Percentiles rank a stretch among this genome's conserved stretches.
phyloP scores from a whole-genome alignment of 2,113 vertebrate genomes.

The Rhinogobius similis region DNA sequence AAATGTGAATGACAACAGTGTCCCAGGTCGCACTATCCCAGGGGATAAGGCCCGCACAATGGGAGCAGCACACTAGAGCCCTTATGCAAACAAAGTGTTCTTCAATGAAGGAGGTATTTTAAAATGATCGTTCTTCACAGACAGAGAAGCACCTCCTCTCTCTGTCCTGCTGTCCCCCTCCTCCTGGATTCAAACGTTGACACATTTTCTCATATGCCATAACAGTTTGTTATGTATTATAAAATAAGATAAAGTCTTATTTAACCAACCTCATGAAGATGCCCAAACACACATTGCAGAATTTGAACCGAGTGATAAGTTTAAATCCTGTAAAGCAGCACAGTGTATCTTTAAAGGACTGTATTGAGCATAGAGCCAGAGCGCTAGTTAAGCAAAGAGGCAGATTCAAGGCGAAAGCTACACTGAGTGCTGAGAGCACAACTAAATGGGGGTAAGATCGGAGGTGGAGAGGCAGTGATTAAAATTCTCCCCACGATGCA shows the following conservation, averaged over 20 bases:
- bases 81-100: constrained; percentile 74
- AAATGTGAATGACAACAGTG: constrained; percentile 63
- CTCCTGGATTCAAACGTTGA: constrained; percentile 14
- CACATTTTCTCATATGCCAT: too few relatives aligned
- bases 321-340: not conserved
- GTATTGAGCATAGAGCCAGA: constrained; percentile 17
- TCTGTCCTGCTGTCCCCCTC: constrained; percentile 21
- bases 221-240: not conserved
- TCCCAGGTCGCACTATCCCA: constrained; percentile 51
- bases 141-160: constrained; percentile 54
- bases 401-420: constrained; percentile 33
- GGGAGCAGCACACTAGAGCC: constrained; percentile 60
- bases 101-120: constrained; percentile 70
- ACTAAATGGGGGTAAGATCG: constrained; percentile 34
- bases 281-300: not conserved
- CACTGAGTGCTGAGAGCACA: constrained; percentile 20
- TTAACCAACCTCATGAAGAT: not conserved
- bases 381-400: constrained; percentile 10
- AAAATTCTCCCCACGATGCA: constrained; percentile 83
- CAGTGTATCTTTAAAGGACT: constrained; percentile 12
- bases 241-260: not conserved
- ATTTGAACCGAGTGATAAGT: not conserved
- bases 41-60: constrained; percentile 64
- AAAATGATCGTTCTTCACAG: constrained; percentile 70
- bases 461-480: constrained; percentile 73